Percentiles rank a stretch among this genome's conserved stretches.
phyloP scores from a whole-genome alignment of 2,797 vertebrate genomes.

The Chelmon rostratus region DNA sequence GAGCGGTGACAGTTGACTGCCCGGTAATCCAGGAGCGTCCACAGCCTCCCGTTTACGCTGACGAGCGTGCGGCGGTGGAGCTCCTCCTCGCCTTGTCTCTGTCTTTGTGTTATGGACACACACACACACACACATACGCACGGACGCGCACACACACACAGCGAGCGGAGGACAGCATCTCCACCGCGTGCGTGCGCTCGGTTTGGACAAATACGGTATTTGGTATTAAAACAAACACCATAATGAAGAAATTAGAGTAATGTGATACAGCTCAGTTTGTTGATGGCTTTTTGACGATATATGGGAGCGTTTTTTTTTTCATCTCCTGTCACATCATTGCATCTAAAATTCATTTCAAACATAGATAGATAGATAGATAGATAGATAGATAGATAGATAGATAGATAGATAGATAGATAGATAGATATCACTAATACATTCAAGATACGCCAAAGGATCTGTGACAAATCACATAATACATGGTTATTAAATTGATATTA shows the following conservation, averaged over 20 bases:
- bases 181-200: constrained; percentile 11
- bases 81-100: constrained; percentile 78
- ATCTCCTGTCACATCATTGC: neutral
- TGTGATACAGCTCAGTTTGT: neutral
- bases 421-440: neutral
- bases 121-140: constrained; percentile 32
- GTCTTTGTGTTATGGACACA: constrained; percentile 2
- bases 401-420: neutral
- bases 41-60: constrained; percentile 66
- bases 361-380: neutral
- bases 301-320: neutral
- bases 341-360: neutral
- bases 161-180: constrained; percentile 8
- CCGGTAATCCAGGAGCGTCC: constrained; percentile 82
- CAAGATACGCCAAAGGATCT: neutral
- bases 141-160: constrained; percentile 37
- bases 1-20: constrained; percentile 76
- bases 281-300: neutral
- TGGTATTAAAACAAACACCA: neutral
- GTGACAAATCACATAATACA: neutral
- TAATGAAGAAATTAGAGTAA: too few relatives aligned
- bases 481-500: constrained; percentile 10
- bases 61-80: constrained; percentile 57
- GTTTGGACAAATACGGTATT: constrained; percentile 11
- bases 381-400: neutral